Evolutionary conservation across 2,888 invertebrate genomes (phyloP), one percentile per base, ranked within the genome.

Genomic region (Kuschelorhynchus macadamiae): DNA sequence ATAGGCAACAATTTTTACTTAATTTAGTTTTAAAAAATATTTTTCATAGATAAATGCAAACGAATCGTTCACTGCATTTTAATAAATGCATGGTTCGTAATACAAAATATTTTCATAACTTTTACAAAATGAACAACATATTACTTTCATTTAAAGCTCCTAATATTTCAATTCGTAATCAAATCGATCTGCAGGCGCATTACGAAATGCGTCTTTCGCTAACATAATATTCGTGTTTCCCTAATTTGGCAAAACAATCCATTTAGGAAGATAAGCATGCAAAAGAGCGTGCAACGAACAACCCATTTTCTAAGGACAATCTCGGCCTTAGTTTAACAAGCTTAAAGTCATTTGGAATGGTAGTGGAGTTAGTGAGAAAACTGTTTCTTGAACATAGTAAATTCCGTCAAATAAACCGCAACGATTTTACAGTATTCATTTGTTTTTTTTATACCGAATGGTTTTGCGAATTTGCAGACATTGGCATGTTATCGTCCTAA

Each of bases 181-280:
- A 7, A 18, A 57, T 46, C 32, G 57, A 57, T 57, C 20, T 44
- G 30, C 18, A 46, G 32, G 33, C 44, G 33, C 21, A 46, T 59
- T 47, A 39, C 36, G 30, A 39, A 59, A 49, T 12, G 16, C 64
- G 55, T 47, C 25, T 39, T 65, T 59, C 42, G 42, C n/a, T 49
- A 36, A 46, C 53, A 49, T 56, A 62, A 63, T 50, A 62, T 57
- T 67, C 62, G 44, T 55, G 61, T 62, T 61, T 53, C 50, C 52
- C 30, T 63, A 67, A 67, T 67, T 67, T 67, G 57, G 44, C 39
- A 67, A 67, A 67, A 67, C 67, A 67, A 68, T 68, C 63, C 68
- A 64, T 68, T 64, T 63, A 66, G 52, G 39, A 33, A 60, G 68
- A 68, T 64, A 63, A 64, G 60, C 63, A 68, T 60, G 68, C 68